phyloP scores from a whole-genome alignment of 2,888 invertebrate genomes.

The Barypeithes pellucidus region DNA sequence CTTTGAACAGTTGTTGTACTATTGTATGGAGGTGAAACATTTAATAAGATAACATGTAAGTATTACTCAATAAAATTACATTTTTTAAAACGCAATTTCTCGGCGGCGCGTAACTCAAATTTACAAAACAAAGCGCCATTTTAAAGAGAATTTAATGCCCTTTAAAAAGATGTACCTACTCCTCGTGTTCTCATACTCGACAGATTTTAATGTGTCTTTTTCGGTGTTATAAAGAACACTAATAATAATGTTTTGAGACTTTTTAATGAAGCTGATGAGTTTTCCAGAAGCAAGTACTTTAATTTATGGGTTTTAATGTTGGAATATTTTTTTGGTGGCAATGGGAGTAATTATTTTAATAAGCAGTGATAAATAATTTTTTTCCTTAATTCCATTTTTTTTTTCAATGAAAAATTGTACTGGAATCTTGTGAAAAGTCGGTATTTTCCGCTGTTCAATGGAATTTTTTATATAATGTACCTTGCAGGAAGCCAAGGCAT shows the following conservation, averaged over 20 bases:
- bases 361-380: conserved; percentile 11
- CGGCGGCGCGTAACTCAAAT: too few species aligned
- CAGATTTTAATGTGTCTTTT: conserved; percentile 8
- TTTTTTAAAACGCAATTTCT: too few species aligned
- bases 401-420: not conserved
- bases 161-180: conserved; percentile 3
- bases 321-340: conserved; percentile 16
- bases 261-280: conserved; percentile 36
- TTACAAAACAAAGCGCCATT: too few species aligned
- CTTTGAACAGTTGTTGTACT: too few species aligned
- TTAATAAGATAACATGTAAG: too few species aligned
- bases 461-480: too few species aligned
- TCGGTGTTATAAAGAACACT: conserved; percentile 19
- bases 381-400: not conserved
- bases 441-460: too few species aligned
- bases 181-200: conserved; percentile 13
- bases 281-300: conserved; percentile 26
- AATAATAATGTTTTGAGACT: conserved; percentile 31
- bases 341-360: conserved; percentile 7
- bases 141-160: too few species aligned
- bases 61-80: too few species aligned
- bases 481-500: too few species aligned
- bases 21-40: too few species aligned
- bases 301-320: conserved; percentile 33
- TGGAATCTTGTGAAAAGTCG: too few species aligned